Base-by-base conservation (phyloP, 2,888 invertebrate species). In the Drosophila differens region DNA sequence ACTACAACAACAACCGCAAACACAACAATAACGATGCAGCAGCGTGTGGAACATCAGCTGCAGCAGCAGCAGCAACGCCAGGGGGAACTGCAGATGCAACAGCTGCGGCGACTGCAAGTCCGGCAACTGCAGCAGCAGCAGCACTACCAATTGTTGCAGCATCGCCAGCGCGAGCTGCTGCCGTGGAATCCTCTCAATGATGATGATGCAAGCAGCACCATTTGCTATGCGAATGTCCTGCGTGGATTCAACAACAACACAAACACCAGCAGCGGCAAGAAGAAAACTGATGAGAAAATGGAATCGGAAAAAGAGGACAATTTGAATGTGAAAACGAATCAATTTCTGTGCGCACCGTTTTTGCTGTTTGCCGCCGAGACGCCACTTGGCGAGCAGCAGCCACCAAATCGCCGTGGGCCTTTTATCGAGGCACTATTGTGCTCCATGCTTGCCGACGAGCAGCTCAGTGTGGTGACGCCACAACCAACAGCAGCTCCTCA, bases 381-480 rank as follows among this genome's bases (percentile, higher is more conserved):
- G 9, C n/a, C 28, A n/a, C 7, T 4, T 10, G 10, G 9, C 5
- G 14, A 28, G 4, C 14, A 35, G 10, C 9, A 35, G 30, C 16
- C 0, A 2, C 12, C 47, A 14, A 9, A 37, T 2, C 67, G 0
- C 4, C 25, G 59, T 3, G 14, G n/a, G 0, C 28, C 5, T 16
- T 87, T 84, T 41, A 30, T 66, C 7, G 76, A 77, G 44, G 66
- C 85, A 7, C 1, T 84, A 0, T 22, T 84, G 3, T 87, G 88
- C 57, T 84, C 83, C 14, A 82, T 84, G 88, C 64, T 83, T 3
- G 51, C 76, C 9, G 74, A 87, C 4, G 63, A 74, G 32, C 44
- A 83, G 6, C 63, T 83, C 0, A 3, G 6, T 4, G 22, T 33
- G 12, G 52, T 68, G 5, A 14, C n/a, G 1, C 3, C 62, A 28